These are phyloP conservation scores for Psittacula derbiana DNA, from an alignment of 2,797 vertebrate genomes.

Conservation along the genomic window DNA sequence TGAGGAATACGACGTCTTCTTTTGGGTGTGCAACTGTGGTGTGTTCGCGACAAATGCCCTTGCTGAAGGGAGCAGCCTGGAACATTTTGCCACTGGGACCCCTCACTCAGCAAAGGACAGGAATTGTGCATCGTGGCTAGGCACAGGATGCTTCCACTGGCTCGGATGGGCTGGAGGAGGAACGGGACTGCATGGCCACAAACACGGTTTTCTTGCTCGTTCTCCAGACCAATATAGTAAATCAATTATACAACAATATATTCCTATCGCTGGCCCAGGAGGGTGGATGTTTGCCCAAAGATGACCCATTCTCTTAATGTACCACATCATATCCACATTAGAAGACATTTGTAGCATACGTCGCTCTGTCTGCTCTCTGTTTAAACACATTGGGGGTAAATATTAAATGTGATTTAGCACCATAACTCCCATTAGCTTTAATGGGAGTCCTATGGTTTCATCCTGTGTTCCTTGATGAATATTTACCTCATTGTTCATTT, in stretches of 20 bases:
- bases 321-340: neutral
- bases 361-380: constrained; percentile 29
- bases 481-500: constrained; percentile 64
- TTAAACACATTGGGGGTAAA: constrained; percentile 40
- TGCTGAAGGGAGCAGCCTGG: neutral
- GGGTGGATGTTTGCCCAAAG: neutral
- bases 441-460: constrained; percentile 57
- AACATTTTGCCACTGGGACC: neutral
- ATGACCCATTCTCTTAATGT: neutral
- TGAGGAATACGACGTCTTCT: neutral
- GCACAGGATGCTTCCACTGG: neutral
- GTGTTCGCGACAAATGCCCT: accelerated
- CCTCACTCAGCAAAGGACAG: neutral
- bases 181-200: neutral
- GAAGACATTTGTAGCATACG: constrained; percentile 38
- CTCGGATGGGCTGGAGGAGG: neutral
- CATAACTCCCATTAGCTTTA: constrained; percentile 51
- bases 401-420: constrained; percentile 55
- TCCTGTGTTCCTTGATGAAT: constrained; percentile 56
- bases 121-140: accelerated
- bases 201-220: neutral
- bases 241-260: neutral
- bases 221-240: neutral
- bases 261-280: neutral
- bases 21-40: accelerated